Evolutionary conservation across 2,888 invertebrate genomes (phyloP).

Genomic region (Yponomeuta evonymella): DNA sequence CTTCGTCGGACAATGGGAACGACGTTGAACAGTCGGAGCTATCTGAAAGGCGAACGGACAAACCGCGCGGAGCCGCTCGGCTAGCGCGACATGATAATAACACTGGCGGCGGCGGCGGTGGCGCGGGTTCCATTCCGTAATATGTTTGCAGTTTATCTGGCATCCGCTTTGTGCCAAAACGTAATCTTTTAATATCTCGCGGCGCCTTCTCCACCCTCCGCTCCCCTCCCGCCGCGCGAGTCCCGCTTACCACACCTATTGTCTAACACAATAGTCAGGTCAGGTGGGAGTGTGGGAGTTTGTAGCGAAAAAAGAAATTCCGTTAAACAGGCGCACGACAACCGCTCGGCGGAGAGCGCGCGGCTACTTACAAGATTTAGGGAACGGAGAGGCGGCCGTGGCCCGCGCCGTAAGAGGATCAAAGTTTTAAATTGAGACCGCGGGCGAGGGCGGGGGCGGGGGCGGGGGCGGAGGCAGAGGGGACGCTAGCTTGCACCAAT

Average conservation of each 20-base stretch:
- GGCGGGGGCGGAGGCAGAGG: conserved; percentile 30
- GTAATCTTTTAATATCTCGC: conserved; percentile 1
- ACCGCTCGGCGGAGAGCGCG: neutral
- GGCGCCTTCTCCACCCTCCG: neutral
- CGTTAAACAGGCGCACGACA: neutral
- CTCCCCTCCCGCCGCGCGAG: neutral
- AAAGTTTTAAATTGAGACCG: conserved; percentile 15
- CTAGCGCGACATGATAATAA: neutral
- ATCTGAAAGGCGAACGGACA: neutral
- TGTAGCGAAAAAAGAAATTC: neutral
- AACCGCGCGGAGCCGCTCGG: neutral
- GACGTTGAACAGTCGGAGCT: neutral
- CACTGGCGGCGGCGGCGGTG: neutral
- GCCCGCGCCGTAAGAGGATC: conserved; percentile 12
- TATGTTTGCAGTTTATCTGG: conserved; percentile 1
- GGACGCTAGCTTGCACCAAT: conserved; percentile 27
- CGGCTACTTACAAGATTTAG: neutral
- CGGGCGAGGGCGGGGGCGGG: conserved; percentile 7
- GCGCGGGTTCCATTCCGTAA: neutral
- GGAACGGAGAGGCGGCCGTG: neutral
- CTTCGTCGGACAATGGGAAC: neutral
- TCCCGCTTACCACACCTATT: neutral
- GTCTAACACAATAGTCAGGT: neutral
- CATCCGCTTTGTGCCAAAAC: conserved; percentile 1
- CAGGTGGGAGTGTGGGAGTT: neutral